A percentile compares a stretch with the other conserved stretches of the same genome.
phyloP scores from a whole-genome alignment of 2,113 vertebrate species.

The Charadrius vociferus region DNA sequence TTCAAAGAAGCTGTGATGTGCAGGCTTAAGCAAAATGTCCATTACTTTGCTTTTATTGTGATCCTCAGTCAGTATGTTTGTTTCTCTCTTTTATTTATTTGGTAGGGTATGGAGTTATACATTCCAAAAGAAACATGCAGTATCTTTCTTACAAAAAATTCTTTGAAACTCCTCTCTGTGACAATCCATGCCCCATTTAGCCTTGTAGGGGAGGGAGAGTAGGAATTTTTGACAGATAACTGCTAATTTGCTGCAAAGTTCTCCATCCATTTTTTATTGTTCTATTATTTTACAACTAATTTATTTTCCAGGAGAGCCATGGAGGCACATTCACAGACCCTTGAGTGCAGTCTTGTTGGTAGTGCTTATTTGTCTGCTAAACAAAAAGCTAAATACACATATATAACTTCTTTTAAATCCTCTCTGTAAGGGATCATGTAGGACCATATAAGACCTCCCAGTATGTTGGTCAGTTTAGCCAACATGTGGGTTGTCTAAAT shows the following conservation, averaged over 20 bases:
- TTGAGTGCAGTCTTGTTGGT: neutral
- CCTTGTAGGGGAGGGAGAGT: neutral
- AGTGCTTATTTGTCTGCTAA: neutral
- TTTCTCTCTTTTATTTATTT: neutral
- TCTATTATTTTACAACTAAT: neutral
- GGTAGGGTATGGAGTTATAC: neutral
- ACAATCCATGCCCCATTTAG: neutral
- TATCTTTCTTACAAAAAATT: neutral
- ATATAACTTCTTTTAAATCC: neutral
- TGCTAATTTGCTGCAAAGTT: neutral
- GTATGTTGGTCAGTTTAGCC: neutral
- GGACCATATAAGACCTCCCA: neutral
- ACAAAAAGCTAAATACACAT: neutral
- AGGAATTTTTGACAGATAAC: neutral
- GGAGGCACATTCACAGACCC: neutral
- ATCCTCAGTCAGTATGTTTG: neutral
- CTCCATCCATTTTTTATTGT: neutral
- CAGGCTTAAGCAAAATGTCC: neutral
- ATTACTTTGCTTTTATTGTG: neutral
- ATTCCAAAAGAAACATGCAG: neutral
- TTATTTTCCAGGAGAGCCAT: neutral
- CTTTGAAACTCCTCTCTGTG: neutral
- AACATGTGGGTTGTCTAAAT: neutral
- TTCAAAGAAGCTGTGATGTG: neutral
- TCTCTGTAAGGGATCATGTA: neutral